These are phyloP conservation scores for Garra rufa DNA, from an alignment of 2,113 vertebrate species.

Conservation along the genomic window DNA sequence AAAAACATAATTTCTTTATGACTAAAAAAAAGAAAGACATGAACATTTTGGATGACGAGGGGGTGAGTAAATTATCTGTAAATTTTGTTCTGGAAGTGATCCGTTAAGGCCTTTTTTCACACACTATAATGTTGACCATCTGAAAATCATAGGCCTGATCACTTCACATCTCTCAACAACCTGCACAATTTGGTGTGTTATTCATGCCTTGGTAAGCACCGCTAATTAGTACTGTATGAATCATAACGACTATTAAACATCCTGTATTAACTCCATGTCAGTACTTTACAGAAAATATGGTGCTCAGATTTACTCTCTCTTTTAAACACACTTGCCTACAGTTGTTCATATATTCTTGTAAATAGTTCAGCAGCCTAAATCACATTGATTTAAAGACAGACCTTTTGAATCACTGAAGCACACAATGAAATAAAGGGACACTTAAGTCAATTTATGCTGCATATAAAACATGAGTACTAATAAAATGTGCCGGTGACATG, in stretches of 20 bases:
- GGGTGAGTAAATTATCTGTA: too few species aligned
- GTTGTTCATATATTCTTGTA: not conserved
- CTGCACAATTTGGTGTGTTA: not conserved
- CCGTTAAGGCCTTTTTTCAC: not conserved
- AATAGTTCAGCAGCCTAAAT: not conserved
- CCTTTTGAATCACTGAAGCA: not conserved
- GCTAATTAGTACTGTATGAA: conserved; percentile 5
- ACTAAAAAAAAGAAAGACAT: too few species aligned
- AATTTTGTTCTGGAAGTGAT: too few species aligned
- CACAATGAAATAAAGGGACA: not conserved
- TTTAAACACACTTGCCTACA: not conserved
- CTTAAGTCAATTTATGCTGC: conserved; percentile 16
- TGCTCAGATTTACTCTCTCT: not conserved
- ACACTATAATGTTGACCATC: not conserved
- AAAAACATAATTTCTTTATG: too few species aligned
- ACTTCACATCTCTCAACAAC: not conserved
- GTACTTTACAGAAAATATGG: not conserved
- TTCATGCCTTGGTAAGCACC: not conserved
- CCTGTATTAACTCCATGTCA: not conserved
- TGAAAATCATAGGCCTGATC: not conserved
- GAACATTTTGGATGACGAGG: too few species aligned
- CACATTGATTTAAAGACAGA: not conserved
- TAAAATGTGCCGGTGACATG: conserved; percentile 20
- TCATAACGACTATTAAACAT: conserved; percentile 3
- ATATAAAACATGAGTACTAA: conserved; percentile 10